These are phyloP conservation scores for Hiodon tergisus DNA, from an alignment of 2,113 vertebrate species.

Conservation along the genomic window DNA sequence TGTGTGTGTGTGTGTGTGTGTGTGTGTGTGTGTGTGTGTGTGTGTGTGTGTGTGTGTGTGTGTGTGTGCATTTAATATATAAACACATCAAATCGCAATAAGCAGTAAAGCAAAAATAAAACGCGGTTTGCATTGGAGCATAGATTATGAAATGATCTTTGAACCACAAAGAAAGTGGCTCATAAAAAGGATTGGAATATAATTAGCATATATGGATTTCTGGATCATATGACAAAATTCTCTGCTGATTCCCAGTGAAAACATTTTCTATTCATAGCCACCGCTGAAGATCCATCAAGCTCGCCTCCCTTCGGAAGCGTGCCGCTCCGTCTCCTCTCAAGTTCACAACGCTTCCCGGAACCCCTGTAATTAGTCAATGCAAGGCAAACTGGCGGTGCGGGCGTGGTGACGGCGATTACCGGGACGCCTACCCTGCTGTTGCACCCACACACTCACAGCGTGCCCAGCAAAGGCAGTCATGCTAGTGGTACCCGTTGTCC, in stretches of 20 bases:
- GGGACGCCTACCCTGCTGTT: no score
- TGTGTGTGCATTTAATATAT: constrained; percentile 17
- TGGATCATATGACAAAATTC: constrained; percentile 47
- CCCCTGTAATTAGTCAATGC: not conserved
- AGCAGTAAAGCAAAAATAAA: constrained; percentile 45
- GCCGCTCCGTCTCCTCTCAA: not conserved
- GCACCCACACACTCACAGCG: no score
- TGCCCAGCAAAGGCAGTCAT: no score
- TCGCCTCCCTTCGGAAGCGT: not conserved
- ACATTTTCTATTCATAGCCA: constrained; percentile 44
- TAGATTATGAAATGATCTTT: constrained; percentile 35
- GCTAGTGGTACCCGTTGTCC: no score
- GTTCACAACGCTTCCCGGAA: not conserved
- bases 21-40: no score
- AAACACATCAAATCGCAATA: constrained; percentile 31
- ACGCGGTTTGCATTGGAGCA: constrained; percentile 22
- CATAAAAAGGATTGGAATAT: constrained; percentile 23
- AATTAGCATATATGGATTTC: constrained; percentile 53
- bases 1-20: no score
- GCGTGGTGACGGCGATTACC: no score
- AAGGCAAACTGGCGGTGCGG: no score
- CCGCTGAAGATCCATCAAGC: constrained; percentile 30
- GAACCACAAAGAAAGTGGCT: constrained; percentile 27
- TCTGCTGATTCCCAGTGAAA: constrained; percentile 39
- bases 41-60: no score